phyloP scores from a whole-genome alignment of 2,797 vertebrate species.

The Lepus townsendii region DNA sequence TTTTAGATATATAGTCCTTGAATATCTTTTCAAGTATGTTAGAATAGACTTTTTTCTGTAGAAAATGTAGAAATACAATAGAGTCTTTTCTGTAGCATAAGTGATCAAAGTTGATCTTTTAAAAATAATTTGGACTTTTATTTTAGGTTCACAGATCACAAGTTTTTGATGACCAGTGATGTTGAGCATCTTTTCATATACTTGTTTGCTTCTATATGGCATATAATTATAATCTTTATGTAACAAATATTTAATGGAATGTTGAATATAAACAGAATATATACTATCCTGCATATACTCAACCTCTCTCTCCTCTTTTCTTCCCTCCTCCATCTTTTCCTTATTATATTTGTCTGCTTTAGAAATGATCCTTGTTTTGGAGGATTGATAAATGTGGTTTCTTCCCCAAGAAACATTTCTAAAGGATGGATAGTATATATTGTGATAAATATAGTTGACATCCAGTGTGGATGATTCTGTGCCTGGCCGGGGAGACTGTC shows the following conservation, averaged over 20 bases:
- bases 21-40: background rate
- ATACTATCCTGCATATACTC: background rate
- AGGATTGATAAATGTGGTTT: background rate
- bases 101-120: background rate
- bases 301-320: background rate
- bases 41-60: constrained; percentile 5
- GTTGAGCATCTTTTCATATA: background rate
- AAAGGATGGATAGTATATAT: constrained; percentile 34
- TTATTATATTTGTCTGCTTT: background rate
- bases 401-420: constrained; percentile 13
- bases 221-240: background rate
- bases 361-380: background rate
- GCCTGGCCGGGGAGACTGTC: too few relatives aligned
- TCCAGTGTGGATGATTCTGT: background rate
- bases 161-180: background rate
- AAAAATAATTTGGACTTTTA: background rate
- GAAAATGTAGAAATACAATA: background rate
- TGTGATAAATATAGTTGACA: constrained; percentile 29
- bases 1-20: background rate
- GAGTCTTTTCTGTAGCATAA: background rate
- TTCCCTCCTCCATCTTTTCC: background rate
- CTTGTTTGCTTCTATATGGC: background rate
- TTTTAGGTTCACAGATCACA: background rate
- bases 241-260: background rate
- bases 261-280: background rate